Evolutionary conservation across 2,888 invertebrate genomes (phyloP), one percentile per base, ranked within the genome.

Genomic region (Perizoma flavofasciatum): DNA sequence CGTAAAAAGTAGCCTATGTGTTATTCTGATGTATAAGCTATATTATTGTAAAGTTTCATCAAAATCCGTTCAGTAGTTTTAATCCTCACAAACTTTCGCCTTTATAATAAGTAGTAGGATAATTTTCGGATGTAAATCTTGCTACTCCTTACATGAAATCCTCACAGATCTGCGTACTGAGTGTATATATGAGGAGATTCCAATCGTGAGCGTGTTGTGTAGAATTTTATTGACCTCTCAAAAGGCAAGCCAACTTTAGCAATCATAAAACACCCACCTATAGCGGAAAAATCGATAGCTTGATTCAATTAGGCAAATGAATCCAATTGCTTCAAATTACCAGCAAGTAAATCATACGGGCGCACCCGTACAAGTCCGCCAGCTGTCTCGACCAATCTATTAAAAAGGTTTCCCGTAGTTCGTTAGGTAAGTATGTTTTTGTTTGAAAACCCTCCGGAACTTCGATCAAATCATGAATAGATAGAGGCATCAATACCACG

Each of bases 341-440:
- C 69, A 72, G 66, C 55, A 74, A 74, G 82, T 81, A 86, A 85
- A 87, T 86, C 83, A 83, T 83, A 80, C 82, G 83, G 86, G 82
- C 77, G 86, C 85, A 83, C 82, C 90, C 89, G 76, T 89, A 91
- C 86, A 89, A 91, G 82, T 81, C 74, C 64, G 71, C 80, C 89
- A 86, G 86, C 86, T 87, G 89, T 75, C 77, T 71, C 67, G 78
- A 70, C 75, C 85, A 89, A 90, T 92, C 86, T 88, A 86, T 87
- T 92, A 89, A 91, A 92, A 92, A 90, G 91, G 91, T 89, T 91
- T 91, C 89, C 83, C 79, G 82, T 86, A 69, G 69, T 67, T 69
- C 57, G 59, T 69, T 69, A 65, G 55, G 66, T 40, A 50, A 63
- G 64, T 61, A 59, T 60, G 58, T 58, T 58, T 65, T 55, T 65